Conservation (phyloP, 2,113 vertebrate species). For the Pseudorectes ferrugineus region DNA sequence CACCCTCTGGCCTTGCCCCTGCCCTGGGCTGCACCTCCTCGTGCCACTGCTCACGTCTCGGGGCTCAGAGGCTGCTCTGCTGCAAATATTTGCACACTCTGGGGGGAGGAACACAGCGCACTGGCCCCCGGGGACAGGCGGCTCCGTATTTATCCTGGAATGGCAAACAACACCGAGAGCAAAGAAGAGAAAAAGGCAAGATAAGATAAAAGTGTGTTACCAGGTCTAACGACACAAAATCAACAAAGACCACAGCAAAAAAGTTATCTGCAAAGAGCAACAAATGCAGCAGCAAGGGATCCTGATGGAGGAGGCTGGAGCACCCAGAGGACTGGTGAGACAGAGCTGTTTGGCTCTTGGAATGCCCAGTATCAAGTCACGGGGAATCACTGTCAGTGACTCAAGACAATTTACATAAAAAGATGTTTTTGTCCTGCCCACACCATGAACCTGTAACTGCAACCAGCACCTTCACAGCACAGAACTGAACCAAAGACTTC, state of each 20-base stretch:
- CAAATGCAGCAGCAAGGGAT: neutral
- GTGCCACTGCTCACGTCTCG: slow-evolving; percentile 31
- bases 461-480: neutral
- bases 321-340: neutral
- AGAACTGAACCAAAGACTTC: neutral
- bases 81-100: slow-evolving; percentile 55
- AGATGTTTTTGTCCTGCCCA: neutral
- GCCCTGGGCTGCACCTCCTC: slow-evolving; percentile 45
- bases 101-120: slow-evolving; percentile 8
- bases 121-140: slow-evolving; percentile 22
- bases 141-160: slow-evolving; percentile 35
- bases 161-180: slow-evolving; percentile 37
- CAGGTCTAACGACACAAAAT: slow-evolving; percentile 30
- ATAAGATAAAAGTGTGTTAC: slow-evolving; percentile 63
- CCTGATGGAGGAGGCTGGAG: neutral
- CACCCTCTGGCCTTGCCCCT: slow-evolving; percentile 11
- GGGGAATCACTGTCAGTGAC: neutral
- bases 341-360: neutral
- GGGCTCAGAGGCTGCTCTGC: neutral
- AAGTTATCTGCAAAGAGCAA: slow-evolving; percentile 1
- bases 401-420: neutral
- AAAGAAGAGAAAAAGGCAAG: slow-evolving; percentile 47
- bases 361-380: neutral
- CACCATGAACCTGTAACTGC: neutral
- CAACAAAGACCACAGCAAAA: slow-evolving; percentile 16